Evolutionary conservation across 2,888 invertebrate species (phyloP).

Genomic region (Plagodis dolabraria): DNA sequence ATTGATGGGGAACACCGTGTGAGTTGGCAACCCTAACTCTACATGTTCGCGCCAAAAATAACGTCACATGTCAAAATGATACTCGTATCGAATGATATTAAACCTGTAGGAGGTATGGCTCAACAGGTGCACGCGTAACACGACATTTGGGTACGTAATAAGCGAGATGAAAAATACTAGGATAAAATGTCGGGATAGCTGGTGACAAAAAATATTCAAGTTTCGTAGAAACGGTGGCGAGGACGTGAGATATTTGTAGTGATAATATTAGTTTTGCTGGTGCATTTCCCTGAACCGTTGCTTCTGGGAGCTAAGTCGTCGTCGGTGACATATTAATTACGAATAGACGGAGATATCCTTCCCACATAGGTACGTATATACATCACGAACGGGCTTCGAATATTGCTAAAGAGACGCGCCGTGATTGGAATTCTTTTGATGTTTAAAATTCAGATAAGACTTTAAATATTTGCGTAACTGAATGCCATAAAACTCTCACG

Average conservation of each 20-base stretch:
- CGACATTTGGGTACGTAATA: conserved; percentile 56
- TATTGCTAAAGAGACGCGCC: conserved; percentile 37
- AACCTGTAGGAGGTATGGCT: conserved; percentile 29
- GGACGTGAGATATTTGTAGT: conserved; percentile 74
- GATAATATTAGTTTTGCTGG: conserved; percentile 73
- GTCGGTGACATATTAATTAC: conserved; percentile 69
- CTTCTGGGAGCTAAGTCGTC: conserved; percentile 51
- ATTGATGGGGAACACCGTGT: conserved; percentile 58
- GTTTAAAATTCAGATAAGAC: conserved; percentile 44
- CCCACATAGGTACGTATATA: conserved; percentile 48
- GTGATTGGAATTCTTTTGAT: conserved; percentile 47
- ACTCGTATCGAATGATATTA: conserved; percentile 37
- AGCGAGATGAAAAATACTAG: conserved; percentile 57
- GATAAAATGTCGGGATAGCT: conserved; percentile 58
- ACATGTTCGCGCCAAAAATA: conserved; percentile 50
- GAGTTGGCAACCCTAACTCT: conserved; percentile 30
- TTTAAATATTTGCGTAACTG: conserved; percentile 46
- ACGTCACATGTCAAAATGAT: conserved; percentile 39
- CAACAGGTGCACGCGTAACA: conserved; percentile 65
- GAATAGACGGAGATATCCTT: conserved; percentile 59
- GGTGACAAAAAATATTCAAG: conserved; percentile 52
- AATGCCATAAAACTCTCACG: conserved; percentile 47
- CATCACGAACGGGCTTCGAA: conserved; percentile 39
- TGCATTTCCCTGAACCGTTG: conserved; percentile 67
- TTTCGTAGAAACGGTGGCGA: conserved; percentile 68